Base-by-base conservation (phyloP, 1,140 invertebrate genomes). In the Macrotrachela quadricornifera region DNA sequence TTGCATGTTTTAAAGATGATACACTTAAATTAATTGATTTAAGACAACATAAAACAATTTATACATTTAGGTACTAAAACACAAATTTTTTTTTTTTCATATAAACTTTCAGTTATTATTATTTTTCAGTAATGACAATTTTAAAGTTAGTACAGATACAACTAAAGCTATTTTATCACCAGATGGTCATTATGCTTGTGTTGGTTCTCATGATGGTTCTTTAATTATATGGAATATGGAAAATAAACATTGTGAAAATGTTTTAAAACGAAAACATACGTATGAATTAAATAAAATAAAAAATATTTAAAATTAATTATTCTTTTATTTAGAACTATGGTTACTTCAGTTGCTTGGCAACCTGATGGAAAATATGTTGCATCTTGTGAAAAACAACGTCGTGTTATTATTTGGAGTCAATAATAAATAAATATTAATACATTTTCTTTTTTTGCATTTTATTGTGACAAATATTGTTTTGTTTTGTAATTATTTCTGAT, bases 81-180 rank as follows among this genome's bases (percentile, higher is more conserved):
- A n/a, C n/a, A n/a, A n/a, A n/a, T n/a, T n/a, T n/a, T n/a, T n/a
- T n/a, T n/a, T n/a, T n/a, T n/a, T n/a, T n/a, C n/a, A n/a, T n/a
- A n/a, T n/a, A n/a, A n/a, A n/a, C n/a, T n/a, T n/a, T n/a, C 11
- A 39, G 1, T 37, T 6, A 16, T 37, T 3, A 47, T 4, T 16
- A 60, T 54, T 51, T 55, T 55, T 37, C 71, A 91, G 86, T 67
- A 81, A 82, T 63, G 88, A 94, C 59, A 80, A 80, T 38, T 94
- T 95, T 69, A 86, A 86, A 74, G 82, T 94, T 49, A 83, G 84
- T 39, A 88, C 82, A 71, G 91, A 96, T 73, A 94, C 81, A 78
- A 77, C 83, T 17, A 76, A 88, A 62, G 86, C 86, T 13, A 78
- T 80, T 42, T 94, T 95, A 65, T 91, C 86, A 62, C 83, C 83